Base-by-base conservation (phyloP, 2,797 vertebrate species). In the Rhynchonycteris naso region DNA sequence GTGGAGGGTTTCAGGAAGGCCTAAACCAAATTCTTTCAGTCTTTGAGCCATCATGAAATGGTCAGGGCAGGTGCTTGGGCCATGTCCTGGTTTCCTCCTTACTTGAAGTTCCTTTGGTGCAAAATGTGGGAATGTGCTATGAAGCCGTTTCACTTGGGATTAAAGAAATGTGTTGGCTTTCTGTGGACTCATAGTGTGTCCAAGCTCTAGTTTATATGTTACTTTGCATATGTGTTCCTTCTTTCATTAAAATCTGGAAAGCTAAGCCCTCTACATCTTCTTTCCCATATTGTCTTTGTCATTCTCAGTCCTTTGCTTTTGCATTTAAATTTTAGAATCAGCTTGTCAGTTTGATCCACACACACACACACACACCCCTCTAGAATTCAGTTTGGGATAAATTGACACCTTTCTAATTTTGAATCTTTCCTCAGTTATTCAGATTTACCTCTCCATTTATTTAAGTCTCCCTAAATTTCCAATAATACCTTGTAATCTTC, bases 141-240 rank as follows among this genome's bases (percentile, higher is more conserved):
- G 19, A 66, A 47, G 30, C 33, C 11, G 5, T 33, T 15, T 26
- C 66, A 5, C 12, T 26, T 5, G 35, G 11, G 21, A 56, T 26
- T 11, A 30, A 54, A 50, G 63, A 71, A 26, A 11, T 1, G 0
- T 28, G 2, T 50, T 7, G 50, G 61, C 8, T 52, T 30, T 9
- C 54, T 30, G 5, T 22, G 52, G 78, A 59, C 6, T 16, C 6
- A 8, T 5, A 2, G 30, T 4, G 1, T 4, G 22, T 47, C 35
- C 61, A 10, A 7, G 14, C 28, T 58, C 52, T 58, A 4, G 0
- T 28, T 9, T 0, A 1, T 9, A 12, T 1, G 0, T 15, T 4
- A 1, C 2, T 30, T 43, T 19, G 52, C 38, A 12, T 5, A 7
- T 3, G 38, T 24, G 6, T 18, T 35, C 56, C 13, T 3, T 2